Conservation (phyloP, 1,140 invertebrate genomes). For the Diorhabda sublineata region DNA sequence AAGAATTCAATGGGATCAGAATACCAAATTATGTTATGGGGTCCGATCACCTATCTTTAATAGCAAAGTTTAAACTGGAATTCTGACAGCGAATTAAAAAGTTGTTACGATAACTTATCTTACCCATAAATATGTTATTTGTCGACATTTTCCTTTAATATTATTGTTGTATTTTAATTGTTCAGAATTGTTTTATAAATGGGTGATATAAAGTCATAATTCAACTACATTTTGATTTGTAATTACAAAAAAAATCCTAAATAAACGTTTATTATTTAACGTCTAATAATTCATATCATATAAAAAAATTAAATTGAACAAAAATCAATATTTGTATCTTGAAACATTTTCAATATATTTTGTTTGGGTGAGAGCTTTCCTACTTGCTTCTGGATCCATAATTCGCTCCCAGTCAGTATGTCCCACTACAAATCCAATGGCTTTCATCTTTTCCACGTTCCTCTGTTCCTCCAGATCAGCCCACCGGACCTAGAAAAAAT, state of each 20-base stretch:
- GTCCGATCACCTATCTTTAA: constrained; percentile 73
- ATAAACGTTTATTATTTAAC: too few species aligned
- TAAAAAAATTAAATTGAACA: too few species aligned
- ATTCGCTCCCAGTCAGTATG: constrained; percentile 92
- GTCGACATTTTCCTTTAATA: too few species aligned
- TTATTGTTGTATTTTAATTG: too few species aligned
- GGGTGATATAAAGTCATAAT: too few species aligned
- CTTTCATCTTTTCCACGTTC: constrained; percentile 83
- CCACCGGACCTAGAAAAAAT: constrained; percentile 79
- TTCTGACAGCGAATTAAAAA: constrained; percentile 8
- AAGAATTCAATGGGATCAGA: constrained; percentile 57
- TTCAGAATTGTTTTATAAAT: too few species aligned
- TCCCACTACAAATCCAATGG: constrained; percentile 92
- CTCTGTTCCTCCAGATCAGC: constrained; percentile 93
- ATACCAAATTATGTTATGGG: constrained; percentile 72
- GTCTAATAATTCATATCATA: too few species aligned
- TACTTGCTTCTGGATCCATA: constrained; percentile 86
- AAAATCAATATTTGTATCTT: neutral
- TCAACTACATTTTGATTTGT: too few species aligned
- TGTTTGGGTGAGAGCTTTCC: constrained; percentile 83
- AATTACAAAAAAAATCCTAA: too few species aligned
- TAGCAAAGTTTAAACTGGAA: constrained; percentile 55
- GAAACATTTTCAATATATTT: constrained; percentile 72
- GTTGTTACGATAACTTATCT: too few species aligned
- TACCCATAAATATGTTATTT: too few species aligned